Evolutionary conservation across 2,113 vertebrate genomes (phyloP).

Genomic region (Chlamydotis undulata): DNA sequence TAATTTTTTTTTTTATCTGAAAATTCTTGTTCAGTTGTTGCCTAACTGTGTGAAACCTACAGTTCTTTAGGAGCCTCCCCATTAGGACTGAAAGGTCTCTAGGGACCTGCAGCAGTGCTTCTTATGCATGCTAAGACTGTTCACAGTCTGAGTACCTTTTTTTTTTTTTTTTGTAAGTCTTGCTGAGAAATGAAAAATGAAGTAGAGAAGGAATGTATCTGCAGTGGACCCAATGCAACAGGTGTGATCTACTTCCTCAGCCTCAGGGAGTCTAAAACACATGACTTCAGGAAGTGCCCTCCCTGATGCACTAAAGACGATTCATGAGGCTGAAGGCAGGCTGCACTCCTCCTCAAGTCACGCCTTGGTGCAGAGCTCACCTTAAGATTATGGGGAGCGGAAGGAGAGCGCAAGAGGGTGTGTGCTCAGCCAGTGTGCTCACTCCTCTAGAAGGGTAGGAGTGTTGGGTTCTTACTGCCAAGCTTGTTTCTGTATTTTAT

Average conservation of each 20-base stretch:
- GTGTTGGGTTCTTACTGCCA: neutral
- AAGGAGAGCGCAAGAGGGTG: neutral
- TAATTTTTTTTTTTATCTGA: neutral
- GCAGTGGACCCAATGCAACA: neutral
- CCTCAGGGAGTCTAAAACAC: neutral
- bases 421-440: neutral
- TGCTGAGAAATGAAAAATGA: neutral
- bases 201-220: neutral
- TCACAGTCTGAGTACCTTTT: neutral
- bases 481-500: neutral
- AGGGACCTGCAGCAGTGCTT: neutral
- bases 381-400: neutral
- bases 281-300: neutral
- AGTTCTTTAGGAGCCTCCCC: neutral
- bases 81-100: neutral
- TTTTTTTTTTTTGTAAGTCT: neutral
- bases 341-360: neutral
- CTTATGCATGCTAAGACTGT: neutral
- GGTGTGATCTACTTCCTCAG: neutral
- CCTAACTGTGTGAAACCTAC: neutral
- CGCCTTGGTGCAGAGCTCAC: neutral
- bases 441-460: neutral
- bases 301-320: neutral
- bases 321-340: neutral
- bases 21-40: neutral